These are phyloP conservation scores for Oscheius sp. DNA, from an alignment of 2,888 invertebrate species.

Conservation along the genomic window DNA sequence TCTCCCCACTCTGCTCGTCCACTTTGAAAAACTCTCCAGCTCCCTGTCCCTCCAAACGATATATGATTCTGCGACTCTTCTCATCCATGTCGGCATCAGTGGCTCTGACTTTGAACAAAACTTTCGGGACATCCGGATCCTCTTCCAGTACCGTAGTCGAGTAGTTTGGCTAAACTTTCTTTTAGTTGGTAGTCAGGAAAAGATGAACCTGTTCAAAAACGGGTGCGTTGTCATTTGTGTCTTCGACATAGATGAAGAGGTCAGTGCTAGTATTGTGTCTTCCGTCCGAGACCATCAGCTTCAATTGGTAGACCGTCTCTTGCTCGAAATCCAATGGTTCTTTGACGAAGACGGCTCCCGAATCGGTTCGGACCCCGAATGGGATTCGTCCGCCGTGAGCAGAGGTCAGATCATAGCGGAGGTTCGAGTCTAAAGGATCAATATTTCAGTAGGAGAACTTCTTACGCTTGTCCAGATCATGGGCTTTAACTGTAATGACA, in stretches of 20 bases:
- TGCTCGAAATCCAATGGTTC: conserved; percentile 70
- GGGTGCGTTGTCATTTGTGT: conserved; percentile 75
- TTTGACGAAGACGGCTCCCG: conserved; percentile 70
- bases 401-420: conserved; percentile 66
- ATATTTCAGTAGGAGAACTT: background rate
- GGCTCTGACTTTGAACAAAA: conserved; percentile 65
- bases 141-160: conserved; percentile 68
- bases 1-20: conserved; percentile 74
- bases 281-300: conserved; percentile 83
- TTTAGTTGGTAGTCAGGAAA: conserved; percentile 16
- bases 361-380: conserved; percentile 70
- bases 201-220: conserved; percentile 66
- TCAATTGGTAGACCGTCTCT: conserved; percentile 81
- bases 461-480: conserved; percentile 69
- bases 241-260: conserved; percentile 78
- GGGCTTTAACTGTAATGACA: conserved; percentile 62
- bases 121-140: conserved; percentile 65
- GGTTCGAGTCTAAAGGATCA: conserved; percentile 63
- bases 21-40: conserved; percentile 75
- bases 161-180: conserved; percentile 45
- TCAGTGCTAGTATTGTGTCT: conserved; percentile 83
- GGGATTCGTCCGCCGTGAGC: conserved; percentile 59
- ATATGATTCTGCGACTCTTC: conserved; percentile 65
- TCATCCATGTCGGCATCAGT: conserved; percentile 69
- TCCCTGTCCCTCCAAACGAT: conserved; percentile 73